These are phyloP conservation scores for Ornithorhynchus anatinus DNA, from an alignment of 2,113 vertebrate genomes.

Conservation along the genomic window DNA sequence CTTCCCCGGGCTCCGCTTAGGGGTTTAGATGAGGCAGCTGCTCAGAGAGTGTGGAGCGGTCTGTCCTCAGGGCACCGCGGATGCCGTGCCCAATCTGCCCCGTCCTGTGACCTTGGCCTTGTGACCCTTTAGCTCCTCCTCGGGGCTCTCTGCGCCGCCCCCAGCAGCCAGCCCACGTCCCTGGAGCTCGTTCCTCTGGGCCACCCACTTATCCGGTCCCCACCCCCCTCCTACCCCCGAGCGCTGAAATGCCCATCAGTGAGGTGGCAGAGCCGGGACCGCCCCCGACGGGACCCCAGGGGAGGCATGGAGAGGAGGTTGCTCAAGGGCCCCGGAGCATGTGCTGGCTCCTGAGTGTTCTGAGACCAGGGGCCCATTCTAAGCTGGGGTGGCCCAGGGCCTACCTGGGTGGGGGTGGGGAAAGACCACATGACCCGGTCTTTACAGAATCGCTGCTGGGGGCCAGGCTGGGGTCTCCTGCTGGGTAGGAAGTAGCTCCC, in stretches of 20 bases:
- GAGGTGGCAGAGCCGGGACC: constrained; percentile 26
- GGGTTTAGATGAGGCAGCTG: constrained; percentile 32
- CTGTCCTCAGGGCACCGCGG: constrained; percentile 23
- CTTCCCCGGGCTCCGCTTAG: constrained; percentile 52
- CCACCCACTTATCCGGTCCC: not conserved
- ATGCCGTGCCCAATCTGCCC: not conserved
- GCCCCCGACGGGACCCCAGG: too few species aligned
- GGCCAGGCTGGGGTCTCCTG: too few species aligned
- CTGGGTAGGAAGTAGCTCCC: too few species aligned
- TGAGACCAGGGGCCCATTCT: too few species aligned
- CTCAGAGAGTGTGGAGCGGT: constrained; percentile 36
- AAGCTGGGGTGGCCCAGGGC: too few species aligned
- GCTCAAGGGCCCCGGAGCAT: too few species aligned
- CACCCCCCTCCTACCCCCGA: too few species aligned
- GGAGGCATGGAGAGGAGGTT: too few species aligned
- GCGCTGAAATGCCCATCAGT: not conserved
- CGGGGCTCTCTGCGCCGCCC: not conserved
- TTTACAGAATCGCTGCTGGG: too few species aligned
- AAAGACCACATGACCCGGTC: too few species aligned
- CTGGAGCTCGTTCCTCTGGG: not conserved
- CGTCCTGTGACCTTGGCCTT: not conserved
- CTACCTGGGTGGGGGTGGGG: too few species aligned
- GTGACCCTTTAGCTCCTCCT: constrained; percentile 8
- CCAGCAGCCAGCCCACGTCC: not conserved
- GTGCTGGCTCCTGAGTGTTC: too few species aligned